Conservation (phyloP, 1,140 invertebrate species). For the Procambarus virginalis region DNA sequence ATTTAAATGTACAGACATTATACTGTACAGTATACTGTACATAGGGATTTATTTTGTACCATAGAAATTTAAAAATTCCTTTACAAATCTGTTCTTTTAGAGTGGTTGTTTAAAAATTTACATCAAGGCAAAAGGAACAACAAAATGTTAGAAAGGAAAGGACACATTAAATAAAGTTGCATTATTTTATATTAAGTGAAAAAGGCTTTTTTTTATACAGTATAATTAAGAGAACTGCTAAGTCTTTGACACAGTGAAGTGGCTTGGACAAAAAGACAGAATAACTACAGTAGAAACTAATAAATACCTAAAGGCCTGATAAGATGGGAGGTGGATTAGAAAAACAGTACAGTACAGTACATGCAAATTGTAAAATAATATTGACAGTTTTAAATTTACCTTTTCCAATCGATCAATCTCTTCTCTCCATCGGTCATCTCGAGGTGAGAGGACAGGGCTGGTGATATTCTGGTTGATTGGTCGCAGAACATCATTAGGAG, state of each 20-base stretch:
- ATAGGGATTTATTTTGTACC: too few relatives aligned
- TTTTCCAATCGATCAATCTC: constrained; percentile 67
- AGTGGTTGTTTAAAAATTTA: too few relatives aligned
- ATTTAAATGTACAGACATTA: too few relatives aligned
- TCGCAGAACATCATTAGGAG: constrained; percentile 70
- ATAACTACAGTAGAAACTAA: not conserved
- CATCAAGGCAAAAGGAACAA: too few relatives aligned
- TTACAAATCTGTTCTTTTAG: too few relatives aligned
- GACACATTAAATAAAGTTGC: too few relatives aligned
- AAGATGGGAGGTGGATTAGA: not conserved
- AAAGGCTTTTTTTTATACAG: too few relatives aligned
- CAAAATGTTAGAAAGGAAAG: too few relatives aligned
- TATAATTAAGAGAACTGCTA: not conserved
- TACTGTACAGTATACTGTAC: too few relatives aligned
- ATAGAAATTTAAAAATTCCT: too few relatives aligned
- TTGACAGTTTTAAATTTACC: constrained; percentile 25
- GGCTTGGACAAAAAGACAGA: not conserved
- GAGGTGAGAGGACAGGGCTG: constrained; percentile 67
- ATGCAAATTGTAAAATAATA: not conserved
- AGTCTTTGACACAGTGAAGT: not conserved
- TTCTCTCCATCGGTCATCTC: constrained; percentile 69
- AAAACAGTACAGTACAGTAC: not conserved
- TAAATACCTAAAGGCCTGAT: not conserved
- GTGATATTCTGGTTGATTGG: constrained; percentile 72
- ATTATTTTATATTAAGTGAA: too few relatives aligned